Conservation (phyloP, 2,797 vertebrate genomes). For the Hephaestus fuliginosus region DNA sequence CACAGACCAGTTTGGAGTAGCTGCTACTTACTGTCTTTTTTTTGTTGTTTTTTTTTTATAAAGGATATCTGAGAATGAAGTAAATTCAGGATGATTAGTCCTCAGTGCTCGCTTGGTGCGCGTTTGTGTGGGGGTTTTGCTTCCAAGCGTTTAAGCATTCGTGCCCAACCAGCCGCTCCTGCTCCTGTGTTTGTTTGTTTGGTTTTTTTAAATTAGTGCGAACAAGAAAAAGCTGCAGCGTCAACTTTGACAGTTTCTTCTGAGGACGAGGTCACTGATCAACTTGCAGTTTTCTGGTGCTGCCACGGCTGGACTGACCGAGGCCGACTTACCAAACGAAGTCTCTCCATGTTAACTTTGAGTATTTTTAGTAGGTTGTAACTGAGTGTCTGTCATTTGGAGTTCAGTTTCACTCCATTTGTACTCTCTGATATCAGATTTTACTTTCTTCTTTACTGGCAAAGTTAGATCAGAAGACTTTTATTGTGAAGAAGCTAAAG, state of each 20-base stretch:
- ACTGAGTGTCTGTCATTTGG: not conserved
- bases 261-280: not conserved
- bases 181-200: not conserved
- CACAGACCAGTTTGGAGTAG: not conserved
- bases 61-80: not conserved
- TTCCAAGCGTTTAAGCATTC: not conserved
- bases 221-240: not conserved
- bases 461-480: not conserved
- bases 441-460: not conserved
- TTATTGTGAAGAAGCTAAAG: not conserved
- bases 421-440: not conserved
- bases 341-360: not conserved
- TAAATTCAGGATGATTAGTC: not conserved
- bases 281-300: not conserved
- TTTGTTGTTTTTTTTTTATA: too few relatives aligned
- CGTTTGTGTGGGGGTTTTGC: too few relatives aligned
- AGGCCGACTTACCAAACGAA: not conserved
- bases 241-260: not conserved
- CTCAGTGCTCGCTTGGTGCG: too few relatives aligned
- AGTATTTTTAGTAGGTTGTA: not conserved
- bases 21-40: not conserved
- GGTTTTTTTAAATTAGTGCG: not conserved
- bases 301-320: not conserved
- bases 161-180: not conserved
- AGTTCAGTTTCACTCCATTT: conserved; percentile 10